These are phyloP conservation scores for Philypnodon macrostomus DNA, from an alignment of 2,797 vertebrate species.

Conservation along the genomic window DNA sequence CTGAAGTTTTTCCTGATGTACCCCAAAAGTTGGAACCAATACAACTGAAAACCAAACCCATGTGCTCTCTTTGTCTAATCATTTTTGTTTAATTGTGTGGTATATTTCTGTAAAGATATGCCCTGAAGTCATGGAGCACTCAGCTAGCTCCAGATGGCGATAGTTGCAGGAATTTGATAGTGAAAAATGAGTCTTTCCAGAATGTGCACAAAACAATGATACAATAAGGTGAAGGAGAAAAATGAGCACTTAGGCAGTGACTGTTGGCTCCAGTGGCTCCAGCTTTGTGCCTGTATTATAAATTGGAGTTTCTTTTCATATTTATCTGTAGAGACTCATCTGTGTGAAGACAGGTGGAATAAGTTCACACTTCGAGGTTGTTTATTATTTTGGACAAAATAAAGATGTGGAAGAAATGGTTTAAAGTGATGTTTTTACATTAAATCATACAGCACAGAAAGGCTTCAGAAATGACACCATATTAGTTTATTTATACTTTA, in stretches of 20 bases:
- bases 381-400: not conserved
- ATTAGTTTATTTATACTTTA: too few relatives aligned
- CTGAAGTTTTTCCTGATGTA: not conserved
- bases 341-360: not conserved
- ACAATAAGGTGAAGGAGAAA: conserved; percentile 4
- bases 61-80: conserved; percentile 13
- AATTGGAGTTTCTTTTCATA: not conserved
- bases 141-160: conserved; percentile 1
- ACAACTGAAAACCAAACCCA: conserved; percentile 12
- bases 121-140: conserved; percentile 4
- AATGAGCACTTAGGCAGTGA: conserved; percentile 3
- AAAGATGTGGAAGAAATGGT: not conserved
- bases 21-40: not conserved
- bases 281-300: conserved; percentile 3
- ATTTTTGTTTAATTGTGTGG: conserved; percentile 13
- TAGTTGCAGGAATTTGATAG: conserved; percentile 5
- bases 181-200: conserved; percentile 19
- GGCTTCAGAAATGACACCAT: not conserved
- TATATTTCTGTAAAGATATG: conserved; percentile 17
- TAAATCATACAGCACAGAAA: too few relatives aligned
- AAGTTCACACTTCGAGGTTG: not conserved
- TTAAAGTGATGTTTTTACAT: too few relatives aligned
- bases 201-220: conserved; percentile 18
- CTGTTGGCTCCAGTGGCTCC: conserved; percentile 1
- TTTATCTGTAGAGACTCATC: conserved; percentile 3